These are phyloP conservation scores for Craniophora ligustri DNA, from an alignment of 2,888 invertebrate species.

Conservation along the genomic window DNA sequence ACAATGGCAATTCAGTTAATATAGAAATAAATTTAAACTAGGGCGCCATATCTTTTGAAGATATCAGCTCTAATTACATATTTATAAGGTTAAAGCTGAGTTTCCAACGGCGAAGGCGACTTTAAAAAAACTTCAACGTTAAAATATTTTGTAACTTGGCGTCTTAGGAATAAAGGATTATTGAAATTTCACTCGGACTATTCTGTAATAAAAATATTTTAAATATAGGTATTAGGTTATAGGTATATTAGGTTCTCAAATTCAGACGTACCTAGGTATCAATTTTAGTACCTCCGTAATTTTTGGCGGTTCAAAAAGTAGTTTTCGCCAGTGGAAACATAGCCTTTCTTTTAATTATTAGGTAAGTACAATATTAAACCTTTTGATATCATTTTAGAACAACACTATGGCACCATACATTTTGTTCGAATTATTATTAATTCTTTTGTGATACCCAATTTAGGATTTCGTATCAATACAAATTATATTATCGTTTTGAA, in stretches of 20 bases:
- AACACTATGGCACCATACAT: slow-evolving; percentile 52
- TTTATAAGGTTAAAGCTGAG: slow-evolving; percentile 42
- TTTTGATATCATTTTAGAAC: slow-evolving; percentile 25
- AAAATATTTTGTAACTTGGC: not conserved
- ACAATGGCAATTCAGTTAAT: slow-evolving; percentile 79
- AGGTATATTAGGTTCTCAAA: no score
- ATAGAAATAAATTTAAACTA: slow-evolving; percentile 56
- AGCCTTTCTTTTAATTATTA: slow-evolving; percentile 12
- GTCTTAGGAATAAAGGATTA: no score
- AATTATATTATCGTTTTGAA: not conserved
- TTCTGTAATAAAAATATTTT: no score
- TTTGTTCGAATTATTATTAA: slow-evolving; percentile 30
- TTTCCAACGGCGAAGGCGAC: slow-evolving; percentile 8
- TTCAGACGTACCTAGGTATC: no score
- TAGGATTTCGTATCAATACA: not conserved
- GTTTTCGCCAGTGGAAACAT: slow-evolving; percentile 14
- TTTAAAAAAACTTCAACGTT: slow-evolving; percentile 10
- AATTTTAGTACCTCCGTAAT: no score
- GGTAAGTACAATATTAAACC: slow-evolving; percentile 18
- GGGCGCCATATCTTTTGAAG: slow-evolving; percentile 73
- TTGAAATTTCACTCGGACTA: not conserved
- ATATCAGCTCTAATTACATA: slow-evolving; percentile 61
- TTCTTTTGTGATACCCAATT: not conserved
- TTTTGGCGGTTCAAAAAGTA: no score
- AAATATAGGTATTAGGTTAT: no score